Conservation (phyloP, 2,888 invertebrate species). For the Coelinius sp. region DNA sequence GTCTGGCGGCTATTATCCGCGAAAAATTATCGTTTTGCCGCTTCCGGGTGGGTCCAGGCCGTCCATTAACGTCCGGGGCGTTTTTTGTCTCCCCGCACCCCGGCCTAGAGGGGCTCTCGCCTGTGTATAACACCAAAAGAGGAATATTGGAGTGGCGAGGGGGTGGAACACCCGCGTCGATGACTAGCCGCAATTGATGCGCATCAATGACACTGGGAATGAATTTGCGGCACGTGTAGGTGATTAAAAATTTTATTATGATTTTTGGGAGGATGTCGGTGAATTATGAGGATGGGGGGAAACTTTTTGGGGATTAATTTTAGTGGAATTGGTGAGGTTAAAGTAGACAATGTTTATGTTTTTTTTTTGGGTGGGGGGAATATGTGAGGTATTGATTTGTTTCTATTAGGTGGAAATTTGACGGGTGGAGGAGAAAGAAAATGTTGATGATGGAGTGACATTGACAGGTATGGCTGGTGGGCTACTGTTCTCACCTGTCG, state of each 20-base stretch:
- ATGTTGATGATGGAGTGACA: neutral
- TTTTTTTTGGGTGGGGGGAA: too few species aligned
- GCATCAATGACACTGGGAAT: conserved; percentile 1
- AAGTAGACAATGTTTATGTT: too few species aligned
- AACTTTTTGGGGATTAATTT: too few species aligned
- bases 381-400: too few species aligned
- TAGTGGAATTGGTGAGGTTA: too few species aligned
- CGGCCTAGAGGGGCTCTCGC: conserved; percentile 2
- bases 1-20: conserved; percentile 51
- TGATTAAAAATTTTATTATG: neutral
- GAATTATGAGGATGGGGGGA: neutral
- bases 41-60: conserved; percentile 44
- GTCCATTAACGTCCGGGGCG: conserved; percentile 47
- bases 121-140: conserved; percentile 18
- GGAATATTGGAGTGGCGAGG: conserved; percentile 32
- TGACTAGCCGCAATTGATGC: conserved; percentile 21
- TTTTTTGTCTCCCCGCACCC: neutral
- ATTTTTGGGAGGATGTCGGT: neutral
- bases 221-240: neutral
- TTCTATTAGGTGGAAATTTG: neutral
- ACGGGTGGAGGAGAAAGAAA: too few species aligned
- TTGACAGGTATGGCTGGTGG: neutral
- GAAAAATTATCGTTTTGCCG: conserved; percentile 55
- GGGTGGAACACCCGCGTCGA: conserved; percentile 1
- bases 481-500: neutral